Evolutionary conservation across 2,888 invertebrate species (phyloP).

Genomic region (Quadriops clusia): DNA sequence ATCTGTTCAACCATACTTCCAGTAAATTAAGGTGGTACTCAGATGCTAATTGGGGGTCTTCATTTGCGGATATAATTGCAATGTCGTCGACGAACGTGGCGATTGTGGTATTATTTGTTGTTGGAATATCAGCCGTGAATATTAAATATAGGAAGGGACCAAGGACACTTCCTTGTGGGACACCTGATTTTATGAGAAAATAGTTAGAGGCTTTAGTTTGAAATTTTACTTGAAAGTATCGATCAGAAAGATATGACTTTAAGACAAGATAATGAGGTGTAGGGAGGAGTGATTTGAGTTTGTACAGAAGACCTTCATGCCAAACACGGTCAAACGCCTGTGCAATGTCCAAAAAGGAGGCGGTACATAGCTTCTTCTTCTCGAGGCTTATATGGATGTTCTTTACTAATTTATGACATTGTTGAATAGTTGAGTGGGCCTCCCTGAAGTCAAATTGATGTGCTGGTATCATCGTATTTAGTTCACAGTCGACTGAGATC

Average conservation of each 20-base stretch:
- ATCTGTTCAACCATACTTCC: too few species aligned
- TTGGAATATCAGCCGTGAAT: too few species aligned
- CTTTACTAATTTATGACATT: constrained; percentile 12
- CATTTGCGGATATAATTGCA: too few species aligned
- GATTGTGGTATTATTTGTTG: too few species aligned
- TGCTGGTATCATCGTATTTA: constrained; percentile 9
- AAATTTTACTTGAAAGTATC: constrained; percentile 11
- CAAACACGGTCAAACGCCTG: constrained; percentile 11
- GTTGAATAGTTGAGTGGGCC: constrained; percentile 14
- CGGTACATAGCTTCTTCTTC: constrained; percentile 9
- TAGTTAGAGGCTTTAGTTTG: too few species aligned
- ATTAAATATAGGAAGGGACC: too few species aligned
- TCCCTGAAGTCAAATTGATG: constrained; percentile 16
- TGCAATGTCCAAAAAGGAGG: constrained; percentile 10
- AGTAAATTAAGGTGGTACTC: too few species aligned
- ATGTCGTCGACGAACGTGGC: too few species aligned
- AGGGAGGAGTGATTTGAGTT: constrained; percentile 9
- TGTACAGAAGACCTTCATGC: constrained; percentile 8
- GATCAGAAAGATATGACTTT: constrained; percentile 10
- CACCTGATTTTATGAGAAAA: too few species aligned
- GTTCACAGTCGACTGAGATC: neutral
- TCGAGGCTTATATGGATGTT: constrained; percentile 9
- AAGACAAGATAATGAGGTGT: constrained; percentile 9
- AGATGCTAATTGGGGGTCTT: too few species aligned
- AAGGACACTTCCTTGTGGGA: too few species aligned